Evolutionary conservation across 2,113 vertebrate species (phyloP), one percentile per base, ranked within the genome.

Genomic region (Fulica atra): DNA sequence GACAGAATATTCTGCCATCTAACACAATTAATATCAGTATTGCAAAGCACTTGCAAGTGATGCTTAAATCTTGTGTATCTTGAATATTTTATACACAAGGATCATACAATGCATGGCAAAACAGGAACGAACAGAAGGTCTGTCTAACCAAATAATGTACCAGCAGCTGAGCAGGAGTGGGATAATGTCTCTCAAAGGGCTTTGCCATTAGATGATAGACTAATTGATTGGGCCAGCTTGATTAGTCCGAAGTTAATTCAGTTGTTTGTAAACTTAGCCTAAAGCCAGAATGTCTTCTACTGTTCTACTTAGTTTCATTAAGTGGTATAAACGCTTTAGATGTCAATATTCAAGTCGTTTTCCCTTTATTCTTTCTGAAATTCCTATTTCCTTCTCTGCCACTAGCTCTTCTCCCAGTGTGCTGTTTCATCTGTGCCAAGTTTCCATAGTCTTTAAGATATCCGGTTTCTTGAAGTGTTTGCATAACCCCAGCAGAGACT

Each of bases 361-460:
- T 8, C 6, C 0, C 5, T 5, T 10, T 10, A 1, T 36, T 63
- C 6, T 21, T 69, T 10, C 46, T 48, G 33, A 9, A 74, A 51
- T 63, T 56, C 20, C 31, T 2, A 8, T 44, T 79, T 82, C 9
- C 16, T 35, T 26, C 40, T 73, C 17, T 78, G 2, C 18, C 40
- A 19, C 31, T 60, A 6, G 9, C 13, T 54, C 23, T 69, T 69
- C 9, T 25, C 64, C 25, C 42, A 31, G 14, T 3, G 2, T 20
- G 14, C 33, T 68, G 38, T 24, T 69, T 69, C 5, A 10, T 28
- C 29, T 60, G 51, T 33, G 21, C 8, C 63, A 54, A 17, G 35
- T 11, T 57, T 46, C 25, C 14, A 10, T 26, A 11, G 46, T 24
- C 26, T 56, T 35, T 3, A 36, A 63, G 4, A 19, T 40, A 20